These are phyloP conservation scores for Bos taurus DNA, from an alignment of 2,113 vertebrate species.

Conservation along the genomic window DNA sequence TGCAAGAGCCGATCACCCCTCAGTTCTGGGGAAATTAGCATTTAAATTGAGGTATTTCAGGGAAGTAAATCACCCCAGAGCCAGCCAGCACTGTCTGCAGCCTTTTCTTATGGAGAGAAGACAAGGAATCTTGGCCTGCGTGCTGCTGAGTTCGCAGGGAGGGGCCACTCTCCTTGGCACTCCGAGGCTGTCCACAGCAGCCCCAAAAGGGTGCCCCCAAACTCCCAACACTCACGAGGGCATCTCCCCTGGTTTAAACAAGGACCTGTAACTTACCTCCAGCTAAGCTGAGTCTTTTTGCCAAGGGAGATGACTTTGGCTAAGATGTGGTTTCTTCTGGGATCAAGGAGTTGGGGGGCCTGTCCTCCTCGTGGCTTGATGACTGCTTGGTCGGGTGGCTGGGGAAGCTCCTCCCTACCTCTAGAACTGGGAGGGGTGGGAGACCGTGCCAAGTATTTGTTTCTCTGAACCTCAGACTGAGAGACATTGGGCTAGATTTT, in stretches of 20 bases:
- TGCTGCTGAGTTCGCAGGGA: background rate
- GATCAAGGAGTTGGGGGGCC: background rate
- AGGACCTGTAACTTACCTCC: background rate
- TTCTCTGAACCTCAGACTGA: background rate
- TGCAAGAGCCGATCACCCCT: conserved; percentile 36
- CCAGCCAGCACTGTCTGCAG: background rate
- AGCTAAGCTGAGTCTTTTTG: background rate
- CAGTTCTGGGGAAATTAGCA: conserved; percentile 75
- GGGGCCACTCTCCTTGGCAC: background rate
- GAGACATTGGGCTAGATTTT: background rate
- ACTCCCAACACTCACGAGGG: background rate
- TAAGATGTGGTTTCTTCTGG: background rate
- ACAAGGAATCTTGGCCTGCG: background rate
- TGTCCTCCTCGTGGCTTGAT: background rate
- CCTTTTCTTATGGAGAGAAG: background rate
- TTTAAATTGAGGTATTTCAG: conserved; percentile 79
- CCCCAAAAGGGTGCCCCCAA: background rate
- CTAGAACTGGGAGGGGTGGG: background rate
- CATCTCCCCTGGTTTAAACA: background rate
- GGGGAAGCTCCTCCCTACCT: background rate
- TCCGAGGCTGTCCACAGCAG: background rate
- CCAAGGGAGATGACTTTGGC: background rate
- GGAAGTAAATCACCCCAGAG: conserved; percentile 62
- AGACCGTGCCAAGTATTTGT: background rate
- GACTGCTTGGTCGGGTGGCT: background rate